phyloP scores from a whole-genome alignment of 2,113 vertebrate species.

The Origma solitaria region DNA sequence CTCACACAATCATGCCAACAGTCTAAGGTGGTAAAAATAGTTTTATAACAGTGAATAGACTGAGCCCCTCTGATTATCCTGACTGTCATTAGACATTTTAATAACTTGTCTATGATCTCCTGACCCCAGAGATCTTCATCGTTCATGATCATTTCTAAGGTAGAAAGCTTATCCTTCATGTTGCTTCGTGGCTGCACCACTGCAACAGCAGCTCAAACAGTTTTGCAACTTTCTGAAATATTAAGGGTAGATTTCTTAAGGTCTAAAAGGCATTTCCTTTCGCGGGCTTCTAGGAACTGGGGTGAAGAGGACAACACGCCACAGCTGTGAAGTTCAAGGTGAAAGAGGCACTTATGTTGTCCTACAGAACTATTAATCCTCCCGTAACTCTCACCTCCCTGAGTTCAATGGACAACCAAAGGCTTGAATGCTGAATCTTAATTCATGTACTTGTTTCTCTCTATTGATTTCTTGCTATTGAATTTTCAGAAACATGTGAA shows the following conservation, averaged over 20 bases:
- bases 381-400: neutral
- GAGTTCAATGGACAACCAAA: neutral
- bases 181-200: neutral
- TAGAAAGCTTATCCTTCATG: neutral
- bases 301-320: fast-evolving
- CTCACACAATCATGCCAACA: neutral
- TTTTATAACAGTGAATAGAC: neutral
- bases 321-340: neutral
- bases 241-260: neutral
- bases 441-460: conserved; percentile 7
- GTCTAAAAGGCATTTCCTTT: neutral
- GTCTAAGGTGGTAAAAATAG: neutral
- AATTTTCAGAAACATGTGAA: conserved; percentile 1
- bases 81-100: neutral
- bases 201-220: neutral
- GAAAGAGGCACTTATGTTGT: neutral
- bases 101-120: neutral
- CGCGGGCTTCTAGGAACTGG: neutral
- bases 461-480: neutral
- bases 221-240: neutral
- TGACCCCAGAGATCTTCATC: neutral
- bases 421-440: conserved; percentile 7
- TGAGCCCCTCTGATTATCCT: neutral
- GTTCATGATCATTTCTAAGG: neutral
- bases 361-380: neutral